phyloP scores from a whole-genome alignment of 1,140 invertebrate genomes.

The Palaemon carinicauda region DNA sequence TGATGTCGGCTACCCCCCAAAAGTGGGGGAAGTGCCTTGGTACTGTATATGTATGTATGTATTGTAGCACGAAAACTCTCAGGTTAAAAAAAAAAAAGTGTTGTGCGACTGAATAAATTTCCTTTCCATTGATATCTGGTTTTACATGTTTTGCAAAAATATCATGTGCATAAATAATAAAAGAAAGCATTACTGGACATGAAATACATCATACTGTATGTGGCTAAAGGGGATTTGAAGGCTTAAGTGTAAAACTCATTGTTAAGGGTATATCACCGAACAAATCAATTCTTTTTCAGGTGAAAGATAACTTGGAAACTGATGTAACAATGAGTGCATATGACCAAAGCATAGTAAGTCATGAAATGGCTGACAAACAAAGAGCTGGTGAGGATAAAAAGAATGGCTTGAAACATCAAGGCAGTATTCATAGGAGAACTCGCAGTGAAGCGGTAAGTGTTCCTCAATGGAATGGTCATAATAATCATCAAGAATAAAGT shows the following conservation, averaged over 20 bases:
- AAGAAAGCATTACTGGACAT: too few relatives aligned
- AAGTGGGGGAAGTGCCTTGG: too few relatives aligned
- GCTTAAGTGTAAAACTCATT: neutral
- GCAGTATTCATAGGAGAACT: conserved; percentile 15
- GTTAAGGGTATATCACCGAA: neutral
- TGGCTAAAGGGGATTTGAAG: too few relatives aligned
- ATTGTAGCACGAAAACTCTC: too few relatives aligned
- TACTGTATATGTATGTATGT: too few relatives aligned
- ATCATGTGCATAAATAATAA: too few relatives aligned
- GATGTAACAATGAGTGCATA: conserved; percentile 57
- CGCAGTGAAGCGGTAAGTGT: conserved; percentile 27
- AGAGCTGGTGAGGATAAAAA: neutral
- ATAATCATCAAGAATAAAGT: neutral
- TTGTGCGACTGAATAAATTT: too few relatives aligned
- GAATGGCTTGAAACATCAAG: neutral
- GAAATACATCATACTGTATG: too few relatives aligned
- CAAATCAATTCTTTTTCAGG: conserved; percentile 13
- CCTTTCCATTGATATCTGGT: too few relatives aligned
- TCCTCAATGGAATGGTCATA: neutral
- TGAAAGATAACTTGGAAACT: conserved; percentile 49
- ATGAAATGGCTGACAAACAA: neutral
- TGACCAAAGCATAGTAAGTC: conserved; percentile 20
- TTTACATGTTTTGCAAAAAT: too few relatives aligned
- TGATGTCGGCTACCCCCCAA: too few relatives aligned
- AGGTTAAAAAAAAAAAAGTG: too few relatives aligned